phyloP scores from a whole-genome alignment of 2,888 invertebrate genomes.

The Opisthograptis luteolata region DNA sequence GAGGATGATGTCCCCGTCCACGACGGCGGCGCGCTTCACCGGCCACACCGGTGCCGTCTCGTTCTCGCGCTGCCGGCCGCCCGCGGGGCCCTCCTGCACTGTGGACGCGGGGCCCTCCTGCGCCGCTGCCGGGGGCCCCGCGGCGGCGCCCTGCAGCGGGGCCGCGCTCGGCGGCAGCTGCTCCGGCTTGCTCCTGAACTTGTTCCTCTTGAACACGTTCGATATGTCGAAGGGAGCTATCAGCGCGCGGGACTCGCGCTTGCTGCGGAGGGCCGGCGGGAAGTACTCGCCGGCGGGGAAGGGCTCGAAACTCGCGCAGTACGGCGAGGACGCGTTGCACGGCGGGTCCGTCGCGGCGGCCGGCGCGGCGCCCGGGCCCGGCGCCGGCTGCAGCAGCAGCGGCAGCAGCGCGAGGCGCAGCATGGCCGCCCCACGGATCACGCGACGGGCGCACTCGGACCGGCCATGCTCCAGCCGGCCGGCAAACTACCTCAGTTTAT shows the following conservation, averaged over 20 bases:
- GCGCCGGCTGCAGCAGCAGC: conserved; percentile 20
- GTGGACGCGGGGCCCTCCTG: neutral
- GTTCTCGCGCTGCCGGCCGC: conserved; percentile 38
- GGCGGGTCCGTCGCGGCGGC: neutral
- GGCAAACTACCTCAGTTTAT: neutral
- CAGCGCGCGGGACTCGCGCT: conserved; percentile 56
- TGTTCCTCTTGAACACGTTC: conserved; percentile 59
- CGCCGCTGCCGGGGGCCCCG: neutral
- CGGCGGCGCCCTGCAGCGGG: conserved; percentile 18
- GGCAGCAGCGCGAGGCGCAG: conserved; percentile 8
- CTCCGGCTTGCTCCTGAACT: conserved; percentile 3
- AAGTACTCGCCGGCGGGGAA: neutral
- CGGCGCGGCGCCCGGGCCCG: neutral
- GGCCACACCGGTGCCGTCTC: conserved; percentile 87
- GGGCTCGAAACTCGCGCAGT: neutral
- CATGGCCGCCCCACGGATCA: too few species aligned
- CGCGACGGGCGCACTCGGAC: too few species aligned
- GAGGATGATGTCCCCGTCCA: conserved; percentile 92
- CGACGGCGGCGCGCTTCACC: conserved; percentile 90
- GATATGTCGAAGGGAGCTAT: conserved; percentile 70
- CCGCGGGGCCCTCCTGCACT: neutral
- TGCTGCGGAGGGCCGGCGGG: conserved; percentile 29
- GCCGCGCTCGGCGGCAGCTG: conserved; percentile 11
- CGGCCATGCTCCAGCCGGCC: too few species aligned
- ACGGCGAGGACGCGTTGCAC: neutral